Conservation (phyloP, 2,888 invertebrate genomes). For the Lordiphosa andalusiaca region DNA sequence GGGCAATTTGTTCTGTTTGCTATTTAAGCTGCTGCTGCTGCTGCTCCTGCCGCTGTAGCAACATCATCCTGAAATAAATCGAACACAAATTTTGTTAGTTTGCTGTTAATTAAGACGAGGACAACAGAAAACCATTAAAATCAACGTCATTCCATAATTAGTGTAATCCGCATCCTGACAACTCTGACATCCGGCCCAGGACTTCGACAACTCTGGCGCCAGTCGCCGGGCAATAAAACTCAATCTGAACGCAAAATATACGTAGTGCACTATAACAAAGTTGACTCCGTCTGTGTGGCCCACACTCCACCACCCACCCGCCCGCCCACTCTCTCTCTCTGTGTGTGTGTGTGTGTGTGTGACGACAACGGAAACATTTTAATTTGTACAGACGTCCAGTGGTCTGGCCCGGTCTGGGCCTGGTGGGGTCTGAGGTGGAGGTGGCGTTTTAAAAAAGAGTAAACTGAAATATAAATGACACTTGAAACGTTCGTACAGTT, state of each 20-base stretch:
- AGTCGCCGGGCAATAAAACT: constrained; percentile 55
- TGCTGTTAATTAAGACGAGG: constrained; percentile 54
- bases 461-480: constrained; percentile 63
- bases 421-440: constrained; percentile 2
- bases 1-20: constrained; percentile 7
- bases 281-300: neutral
- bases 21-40: constrained; percentile 14
- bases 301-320: neutral
- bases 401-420: constrained; percentile 25
- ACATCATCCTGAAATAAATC: constrained; percentile 37
- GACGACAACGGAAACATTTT: constrained; percentile 67
- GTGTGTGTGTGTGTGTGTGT: constrained; percentile 14
- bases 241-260: constrained; percentile 49
- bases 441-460: constrained; percentile 9
- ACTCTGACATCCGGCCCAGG: constrained; percentile 48
- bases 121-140: constrained; percentile 53
- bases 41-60: constrained; percentile 15
- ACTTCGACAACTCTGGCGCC: constrained; percentile 17
- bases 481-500: constrained; percentile 58
- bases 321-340: neutral
- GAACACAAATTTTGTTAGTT: constrained; percentile 14
- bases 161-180: constrained; percentile 62
- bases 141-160: constrained; percentile 65
- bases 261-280: constrained; percentile 17
- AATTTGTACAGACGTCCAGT: constrained; percentile 60